phyloP scores from a whole-genome alignment of 2,113 vertebrate genomes.

The Neotragus pygmaeus region DNA sequence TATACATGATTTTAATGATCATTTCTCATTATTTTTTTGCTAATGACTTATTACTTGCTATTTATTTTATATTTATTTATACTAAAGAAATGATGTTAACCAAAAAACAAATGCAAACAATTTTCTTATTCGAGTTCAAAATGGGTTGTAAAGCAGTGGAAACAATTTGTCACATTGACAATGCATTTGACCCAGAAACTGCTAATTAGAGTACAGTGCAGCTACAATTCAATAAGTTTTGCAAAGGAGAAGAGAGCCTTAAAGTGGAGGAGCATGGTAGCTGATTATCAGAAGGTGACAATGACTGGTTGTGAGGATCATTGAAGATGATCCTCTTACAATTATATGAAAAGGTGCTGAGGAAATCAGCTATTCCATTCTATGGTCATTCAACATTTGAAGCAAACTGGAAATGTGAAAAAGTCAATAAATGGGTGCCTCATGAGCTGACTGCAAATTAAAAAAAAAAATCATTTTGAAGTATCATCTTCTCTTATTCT shows the following conservation, averaged over 20 bases:
- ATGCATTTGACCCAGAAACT: not conserved
- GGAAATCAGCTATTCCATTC: not conserved
- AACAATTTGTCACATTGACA: not conserved
- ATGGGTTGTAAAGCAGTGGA: not conserved
- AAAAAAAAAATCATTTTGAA: not conserved
- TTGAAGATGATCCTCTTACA: not conserved
- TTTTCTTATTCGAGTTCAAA: not conserved
- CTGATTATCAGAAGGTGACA: not conserved
- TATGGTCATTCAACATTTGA: not conserved
- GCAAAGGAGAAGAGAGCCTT: not conserved
- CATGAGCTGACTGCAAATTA: not conserved
- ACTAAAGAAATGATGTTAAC: not conserved
- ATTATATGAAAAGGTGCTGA: not conserved
- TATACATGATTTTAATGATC: not conserved
- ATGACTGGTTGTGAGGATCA: not conserved
- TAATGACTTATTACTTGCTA: not conserved
- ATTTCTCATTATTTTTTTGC: not conserved
- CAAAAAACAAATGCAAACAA: not conserved
- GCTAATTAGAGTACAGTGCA: not conserved
- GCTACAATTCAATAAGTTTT: not conserved
- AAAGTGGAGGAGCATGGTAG: not conserved
- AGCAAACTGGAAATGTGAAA: not conserved
- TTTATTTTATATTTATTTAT: not conserved
- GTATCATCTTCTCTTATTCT: not conserved
- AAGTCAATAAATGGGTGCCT: not conserved